Evolutionary conservation across 2,113 vertebrate genomes (phyloP).

Genomic region (Aptenodytes forsteri): DNA sequence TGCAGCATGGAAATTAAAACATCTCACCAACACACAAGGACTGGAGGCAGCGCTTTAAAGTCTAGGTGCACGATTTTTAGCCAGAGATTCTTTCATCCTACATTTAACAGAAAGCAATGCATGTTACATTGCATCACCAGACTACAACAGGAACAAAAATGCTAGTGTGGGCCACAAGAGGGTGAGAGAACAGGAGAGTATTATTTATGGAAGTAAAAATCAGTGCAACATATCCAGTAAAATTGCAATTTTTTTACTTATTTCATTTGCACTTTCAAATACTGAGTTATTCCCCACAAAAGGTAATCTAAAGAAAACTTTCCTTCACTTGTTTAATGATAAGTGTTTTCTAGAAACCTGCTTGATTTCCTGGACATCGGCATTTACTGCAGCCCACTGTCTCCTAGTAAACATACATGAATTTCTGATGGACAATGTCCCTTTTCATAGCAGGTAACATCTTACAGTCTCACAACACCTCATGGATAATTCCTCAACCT

Average conservation of each 20-base stretch:
- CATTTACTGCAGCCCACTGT: neutral
- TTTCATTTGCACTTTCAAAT: neutral
- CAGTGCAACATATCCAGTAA: neutral
- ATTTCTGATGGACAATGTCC: neutral
- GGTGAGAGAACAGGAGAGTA: neutral
- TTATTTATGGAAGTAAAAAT: neutral
- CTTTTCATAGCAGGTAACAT: neutral
- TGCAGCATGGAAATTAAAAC: neutral
- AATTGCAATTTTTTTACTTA: neutral
- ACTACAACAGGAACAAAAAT: neutral
- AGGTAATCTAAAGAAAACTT: neutral
- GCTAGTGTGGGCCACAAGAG: neutral
- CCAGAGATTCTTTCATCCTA: neutral
- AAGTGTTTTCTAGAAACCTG: neutral
- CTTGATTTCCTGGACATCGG: neutral
- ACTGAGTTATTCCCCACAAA: neutral
- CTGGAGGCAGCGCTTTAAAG: neutral
- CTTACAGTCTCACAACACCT: neutral
- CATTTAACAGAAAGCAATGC: neutral
- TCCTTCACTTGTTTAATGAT: neutral
- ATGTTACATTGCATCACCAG: neutral
- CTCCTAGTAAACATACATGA: neutral
- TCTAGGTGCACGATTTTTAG: neutral
- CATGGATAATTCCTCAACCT: neutral
- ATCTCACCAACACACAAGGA: neutral